Conservation (phyloP, 1,140 invertebrate genomes). For the Caenorhabditis brenneri region DNA sequence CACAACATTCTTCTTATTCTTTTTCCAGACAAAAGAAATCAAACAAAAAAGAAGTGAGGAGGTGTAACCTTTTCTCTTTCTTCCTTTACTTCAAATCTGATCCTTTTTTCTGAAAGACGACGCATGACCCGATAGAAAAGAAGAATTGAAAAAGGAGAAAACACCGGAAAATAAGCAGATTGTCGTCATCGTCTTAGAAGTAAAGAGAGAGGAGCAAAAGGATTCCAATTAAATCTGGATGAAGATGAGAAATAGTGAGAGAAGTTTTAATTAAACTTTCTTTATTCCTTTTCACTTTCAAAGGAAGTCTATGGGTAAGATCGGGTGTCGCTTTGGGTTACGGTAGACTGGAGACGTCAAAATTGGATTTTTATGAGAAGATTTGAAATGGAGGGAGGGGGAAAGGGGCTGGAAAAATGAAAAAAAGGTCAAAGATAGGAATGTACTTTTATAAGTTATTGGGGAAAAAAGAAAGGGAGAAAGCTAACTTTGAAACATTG, state of each 20-base stretch:
- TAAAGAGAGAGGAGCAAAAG: background rate
- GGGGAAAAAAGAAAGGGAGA: no score
- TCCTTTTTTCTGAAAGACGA: background rate
- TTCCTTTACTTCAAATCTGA: background rate
- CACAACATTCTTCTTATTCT: background rate
- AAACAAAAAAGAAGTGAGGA: background rate
- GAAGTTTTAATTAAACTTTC: slow-evolving; percentile 12
- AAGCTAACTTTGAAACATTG: no score
- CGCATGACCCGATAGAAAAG: background rate
- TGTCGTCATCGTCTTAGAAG: background rate
- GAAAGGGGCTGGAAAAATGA: no score
- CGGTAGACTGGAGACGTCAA: background rate
- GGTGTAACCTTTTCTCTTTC: background rate
- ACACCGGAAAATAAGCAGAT: background rate
- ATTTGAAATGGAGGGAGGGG: no score
- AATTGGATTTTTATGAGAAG: no score
- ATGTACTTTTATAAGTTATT: no score
- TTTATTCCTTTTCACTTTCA: background rate
- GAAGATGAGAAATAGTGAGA: background rate
- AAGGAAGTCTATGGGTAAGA: background rate
- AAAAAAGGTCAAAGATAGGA: no score
- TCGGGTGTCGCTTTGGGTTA: background rate
- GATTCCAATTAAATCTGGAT: slow-evolving; percentile 7
- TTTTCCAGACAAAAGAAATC: background rate
- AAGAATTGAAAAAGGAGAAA: background rate